Evolutionary conservation across 1,140 invertebrate species (phyloP).

Genomic region (Pseudobourletiella spinata): DNA sequence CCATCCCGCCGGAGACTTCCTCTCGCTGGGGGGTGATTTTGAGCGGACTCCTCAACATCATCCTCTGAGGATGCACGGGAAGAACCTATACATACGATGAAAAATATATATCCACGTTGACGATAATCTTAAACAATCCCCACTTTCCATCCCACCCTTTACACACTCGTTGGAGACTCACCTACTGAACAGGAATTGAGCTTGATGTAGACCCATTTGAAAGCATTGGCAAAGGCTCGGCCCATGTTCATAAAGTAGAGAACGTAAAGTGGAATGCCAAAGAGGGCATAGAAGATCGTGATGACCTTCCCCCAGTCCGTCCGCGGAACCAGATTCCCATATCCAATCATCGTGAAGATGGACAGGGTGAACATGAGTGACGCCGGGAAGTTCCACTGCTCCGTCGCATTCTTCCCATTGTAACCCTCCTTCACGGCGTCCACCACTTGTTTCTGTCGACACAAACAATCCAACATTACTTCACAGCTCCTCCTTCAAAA

Average conservation of each 20-base stretch:
- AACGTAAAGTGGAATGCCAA: conserved; percentile 88
- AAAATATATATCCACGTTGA: no score
- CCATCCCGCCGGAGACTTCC: conserved; percentile 6
- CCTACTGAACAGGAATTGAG: conserved; percentile 44
- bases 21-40: conserved; percentile 38
- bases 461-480: no score
- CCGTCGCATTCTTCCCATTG: conserved; percentile 56
- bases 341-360: conserved; percentile 87
- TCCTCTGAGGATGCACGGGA: neutral
- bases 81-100: neutral
- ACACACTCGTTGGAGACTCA: conserved; percentile 1
- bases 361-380: conserved; percentile 78
- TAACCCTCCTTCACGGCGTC: conserved; percentile 61
- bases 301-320: conserved; percentile 82
- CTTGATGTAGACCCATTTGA: conserved; percentile 67
- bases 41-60: conserved; percentile 42
- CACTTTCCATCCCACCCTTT: neutral
- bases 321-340: conserved; percentile 85
- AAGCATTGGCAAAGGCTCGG: conserved; percentile 64
- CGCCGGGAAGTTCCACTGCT: conserved; percentile 74
- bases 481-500: no score
- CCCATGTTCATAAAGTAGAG: conserved; percentile 85
- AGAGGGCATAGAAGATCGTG: conserved; percentile 86
- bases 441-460: conserved; percentile 53
- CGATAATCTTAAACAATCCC: no score